Base-by-base conservation (phyloP, 2,113 vertebrate genomes). In the Muntiacus muntjak region DNA sequence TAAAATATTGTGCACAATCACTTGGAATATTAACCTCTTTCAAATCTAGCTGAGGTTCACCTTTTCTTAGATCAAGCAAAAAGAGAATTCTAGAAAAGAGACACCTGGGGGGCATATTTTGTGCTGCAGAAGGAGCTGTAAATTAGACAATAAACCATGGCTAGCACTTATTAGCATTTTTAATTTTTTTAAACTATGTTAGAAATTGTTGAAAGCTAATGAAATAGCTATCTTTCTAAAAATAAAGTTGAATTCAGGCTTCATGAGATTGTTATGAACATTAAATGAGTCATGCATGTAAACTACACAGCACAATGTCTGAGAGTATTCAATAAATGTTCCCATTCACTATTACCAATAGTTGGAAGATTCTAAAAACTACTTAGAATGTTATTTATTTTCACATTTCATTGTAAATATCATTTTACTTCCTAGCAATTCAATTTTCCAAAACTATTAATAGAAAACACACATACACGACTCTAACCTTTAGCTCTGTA, bases 401-500 rank as follows among this genome's bases (percentile, higher is more conserved):
- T 92, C 81, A 71, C 17, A 94, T 94, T 96, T 86, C 58, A 95
- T 71, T 71, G 4, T 83, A 95, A 93, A 83, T 88, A 92, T 55
- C 52, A 90, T 83, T 93, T 93, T 79, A 71, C 62, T 86, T 97
- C 15, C 17, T 60, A 92, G 45, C 4, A 95, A 86, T 89, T 96
- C 45, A 89, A 62, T 91, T 96, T 96, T 89, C 28, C 78, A 36
- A 95, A 96, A 55, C 25, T 76, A 76, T 76, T 76, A 76, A 43
- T 76, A 76, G 71, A 43, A 76, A 76, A 43, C 62, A 95, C 23
- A 81, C 36, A 96, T 36, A 92, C 11, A 84, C 2, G 50, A 12
- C 11, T 81, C 97, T 89, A 99, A 99, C 99, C 99, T 99, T 99
- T 97, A 99, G 97, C 58, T 99, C 99, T 97, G 99, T 99, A 94